Evolutionary conservation across 2,888 invertebrate genomes (phyloP).

Genomic region (Agrotis puta): DNA sequence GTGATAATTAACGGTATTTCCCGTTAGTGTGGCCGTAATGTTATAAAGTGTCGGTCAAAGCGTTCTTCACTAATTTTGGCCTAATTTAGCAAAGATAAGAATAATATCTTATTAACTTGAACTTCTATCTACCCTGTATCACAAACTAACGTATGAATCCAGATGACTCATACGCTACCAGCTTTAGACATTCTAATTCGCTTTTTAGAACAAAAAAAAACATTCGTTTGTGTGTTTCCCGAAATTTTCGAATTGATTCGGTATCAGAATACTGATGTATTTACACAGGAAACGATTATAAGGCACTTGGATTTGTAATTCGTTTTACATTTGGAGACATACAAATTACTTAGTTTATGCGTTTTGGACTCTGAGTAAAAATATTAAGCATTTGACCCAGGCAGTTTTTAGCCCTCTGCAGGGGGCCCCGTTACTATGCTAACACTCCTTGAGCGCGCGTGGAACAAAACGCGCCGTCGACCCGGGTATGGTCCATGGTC

Average conservation of each 20-base stretch:
- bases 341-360: slow-evolving; percentile 48
- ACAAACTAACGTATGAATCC: slow-evolving; percentile 36
- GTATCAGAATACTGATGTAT: slow-evolving; percentile 48
- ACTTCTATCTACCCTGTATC: slow-evolving; percentile 33
- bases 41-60: too few relatives aligned
- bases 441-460: too few relatives aligned
- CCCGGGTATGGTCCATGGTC: too few relatives aligned
- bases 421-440: too few relatives aligned
- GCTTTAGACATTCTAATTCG: slow-evolving; percentile 52
- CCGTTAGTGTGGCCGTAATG: too few relatives aligned
- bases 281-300: slow-evolving; percentile 56
- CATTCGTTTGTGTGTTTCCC: slow-evolving; percentile 42
- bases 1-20: too few relatives aligned
- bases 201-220: slow-evolving; percentile 51
- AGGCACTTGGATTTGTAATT: slow-evolving; percentile 45
- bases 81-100: neutral
- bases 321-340: slow-evolving; percentile 39
- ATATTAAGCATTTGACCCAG: neutral
- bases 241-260: slow-evolving; percentile 46
- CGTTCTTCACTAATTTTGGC: neutral
- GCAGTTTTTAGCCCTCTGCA: too few relatives aligned
- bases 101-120: neutral
- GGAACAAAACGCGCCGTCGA: too few relatives aligned
- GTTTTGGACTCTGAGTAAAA: neutral
- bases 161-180: slow-evolving; percentile 56